phyloP scores from a whole-genome alignment of 2,888 invertebrate genomes.

The Drosophila mulleri region DNA sequence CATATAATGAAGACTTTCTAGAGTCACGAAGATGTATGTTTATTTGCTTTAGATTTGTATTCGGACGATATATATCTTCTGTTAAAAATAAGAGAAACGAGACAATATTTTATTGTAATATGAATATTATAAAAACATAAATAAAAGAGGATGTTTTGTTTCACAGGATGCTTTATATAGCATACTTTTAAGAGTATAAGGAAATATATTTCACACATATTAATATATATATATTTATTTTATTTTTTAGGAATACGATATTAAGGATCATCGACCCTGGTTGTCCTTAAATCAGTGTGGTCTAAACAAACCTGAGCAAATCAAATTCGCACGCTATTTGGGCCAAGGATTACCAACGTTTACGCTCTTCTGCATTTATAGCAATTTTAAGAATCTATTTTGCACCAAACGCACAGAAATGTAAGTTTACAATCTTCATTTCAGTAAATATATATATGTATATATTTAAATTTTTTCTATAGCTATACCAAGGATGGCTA shows the following conservation, averaged over 20 bases:
- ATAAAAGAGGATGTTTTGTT: background rate
- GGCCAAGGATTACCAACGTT: slow-evolving; percentile 85
- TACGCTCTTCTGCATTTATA: slow-evolving; percentile 85
- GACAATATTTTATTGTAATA: no score
- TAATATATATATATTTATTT: background rate
- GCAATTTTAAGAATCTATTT: slow-evolving; percentile 85
- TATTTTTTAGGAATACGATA: slow-evolving; percentile 82
- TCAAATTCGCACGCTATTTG: slow-evolving; percentile 85
- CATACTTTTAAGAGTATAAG: background rate
- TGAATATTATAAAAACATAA: background rate
- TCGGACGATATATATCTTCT: no score
- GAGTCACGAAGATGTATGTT: background rate
- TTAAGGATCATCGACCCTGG: slow-evolving; percentile 85
- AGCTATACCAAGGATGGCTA: slow-evolving; percentile 85
- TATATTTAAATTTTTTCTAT: no score
- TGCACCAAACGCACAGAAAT: slow-evolving; percentile 85
- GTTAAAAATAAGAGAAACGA: no score
- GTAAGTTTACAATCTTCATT: slow-evolving; percentile 64
- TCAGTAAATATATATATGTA: background rate
- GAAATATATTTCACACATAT: background rate
- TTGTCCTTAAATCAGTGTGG: slow-evolving; percentile 84
- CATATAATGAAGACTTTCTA: background rate
- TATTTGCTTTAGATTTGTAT: background rate
- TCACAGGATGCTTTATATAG: background rate
- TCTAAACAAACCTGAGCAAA: slow-evolving; percentile 85